These are phyloP conservation scores for Eupithecia vulgata DNA, from an alignment of 2,888 invertebrate species.

Conservation along the genomic window DNA sequence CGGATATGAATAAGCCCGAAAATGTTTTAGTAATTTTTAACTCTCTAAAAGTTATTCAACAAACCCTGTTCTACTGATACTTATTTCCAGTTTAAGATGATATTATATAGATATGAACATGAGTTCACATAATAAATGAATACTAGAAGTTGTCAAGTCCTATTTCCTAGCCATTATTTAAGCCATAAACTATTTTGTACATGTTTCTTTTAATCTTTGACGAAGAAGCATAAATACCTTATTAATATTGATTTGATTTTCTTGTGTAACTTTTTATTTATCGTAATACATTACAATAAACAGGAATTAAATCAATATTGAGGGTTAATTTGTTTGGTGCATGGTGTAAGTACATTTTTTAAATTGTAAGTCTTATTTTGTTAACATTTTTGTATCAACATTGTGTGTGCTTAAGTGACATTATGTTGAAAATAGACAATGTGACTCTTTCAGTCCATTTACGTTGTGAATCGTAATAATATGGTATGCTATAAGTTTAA, in stretches of 20 bases:
- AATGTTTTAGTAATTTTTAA: background rate
- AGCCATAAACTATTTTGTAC: conserved; percentile 1
- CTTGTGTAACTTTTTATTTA: background rate
- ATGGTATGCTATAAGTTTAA: background rate
- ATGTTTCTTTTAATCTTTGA: conserved; percentile 3
- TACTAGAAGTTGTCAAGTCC: background rate
- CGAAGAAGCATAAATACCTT: background rate
- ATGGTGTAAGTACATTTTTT: conserved; percentile 63
- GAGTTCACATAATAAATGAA: background rate
- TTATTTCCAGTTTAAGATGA: background rate
- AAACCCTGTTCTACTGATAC: background rate
- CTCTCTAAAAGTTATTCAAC: background rate
- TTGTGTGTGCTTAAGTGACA: background rate
- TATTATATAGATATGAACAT: background rate
- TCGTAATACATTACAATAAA: background rate
- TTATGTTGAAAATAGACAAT: background rate
- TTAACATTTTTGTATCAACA: background rate
- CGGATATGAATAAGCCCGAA: background rate
- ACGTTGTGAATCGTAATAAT: background rate
- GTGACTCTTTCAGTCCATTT: conserved; percentile 3
- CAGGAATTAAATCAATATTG: conserved; percentile 41
- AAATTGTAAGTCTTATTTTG: conserved; percentile 33
- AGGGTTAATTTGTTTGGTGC: conserved; percentile 48
- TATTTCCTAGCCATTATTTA: background rate
- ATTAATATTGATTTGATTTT: background rate